Evolutionary conservation across 2,113 vertebrate genomes (phyloP).

Genomic region (Genyomyrus donnyi): DNA sequence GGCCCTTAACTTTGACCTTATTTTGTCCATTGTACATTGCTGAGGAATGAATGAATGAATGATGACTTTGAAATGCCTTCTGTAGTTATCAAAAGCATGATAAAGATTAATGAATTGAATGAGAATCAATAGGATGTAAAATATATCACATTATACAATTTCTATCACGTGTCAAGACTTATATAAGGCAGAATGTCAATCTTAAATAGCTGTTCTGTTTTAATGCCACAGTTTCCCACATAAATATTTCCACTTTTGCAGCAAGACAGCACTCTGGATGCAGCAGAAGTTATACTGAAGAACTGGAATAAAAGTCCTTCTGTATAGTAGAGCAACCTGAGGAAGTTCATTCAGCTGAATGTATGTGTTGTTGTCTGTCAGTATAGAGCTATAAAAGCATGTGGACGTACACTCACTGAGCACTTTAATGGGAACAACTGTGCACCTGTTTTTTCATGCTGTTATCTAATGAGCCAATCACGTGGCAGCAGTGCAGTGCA

Average conservation of each 20-base stretch:
- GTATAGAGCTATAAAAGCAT: background rate
- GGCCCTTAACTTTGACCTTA: background rate
- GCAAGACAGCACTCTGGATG: constrained; percentile 84
- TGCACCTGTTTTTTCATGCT: background rate
- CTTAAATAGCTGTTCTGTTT: background rate
- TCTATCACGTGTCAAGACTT: background rate
- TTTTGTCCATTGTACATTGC: background rate
- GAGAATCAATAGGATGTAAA: background rate
- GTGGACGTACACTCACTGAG: background rate
- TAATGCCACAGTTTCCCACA: background rate
- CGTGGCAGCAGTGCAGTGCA: background rate
- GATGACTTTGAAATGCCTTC: background rate
- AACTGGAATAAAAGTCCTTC: constrained; percentile 63
- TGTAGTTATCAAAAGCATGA: background rate
- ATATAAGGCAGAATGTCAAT: background rate
- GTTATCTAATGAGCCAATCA: background rate
- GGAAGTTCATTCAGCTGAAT: background rate
- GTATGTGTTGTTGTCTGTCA: background rate
- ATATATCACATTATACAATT: background rate
- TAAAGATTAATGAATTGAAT: background rate
- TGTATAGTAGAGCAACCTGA: background rate
- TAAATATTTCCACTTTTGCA: constrained; percentile 50
- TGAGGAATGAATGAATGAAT: background rate
- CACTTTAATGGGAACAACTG: background rate
- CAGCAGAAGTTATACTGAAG: constrained; percentile 77